phyloP scores from a whole-genome alignment of 2,113 vertebrate species.

The Pithys albifrons region DNA sequence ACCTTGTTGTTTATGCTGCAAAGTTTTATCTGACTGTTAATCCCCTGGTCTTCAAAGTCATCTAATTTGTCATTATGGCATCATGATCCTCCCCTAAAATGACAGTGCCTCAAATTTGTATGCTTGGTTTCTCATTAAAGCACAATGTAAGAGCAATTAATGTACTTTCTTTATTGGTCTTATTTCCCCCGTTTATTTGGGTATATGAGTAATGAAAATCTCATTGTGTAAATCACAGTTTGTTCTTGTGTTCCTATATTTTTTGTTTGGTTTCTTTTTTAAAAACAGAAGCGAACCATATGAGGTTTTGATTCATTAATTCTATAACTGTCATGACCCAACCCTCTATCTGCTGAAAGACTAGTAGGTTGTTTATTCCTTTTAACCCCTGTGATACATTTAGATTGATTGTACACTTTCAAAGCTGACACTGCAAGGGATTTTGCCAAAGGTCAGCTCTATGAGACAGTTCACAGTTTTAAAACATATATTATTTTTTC shows the following conservation, averaged over 20 bases:
- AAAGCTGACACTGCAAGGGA: slow-evolving; percentile 9
- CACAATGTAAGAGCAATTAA: neutral
- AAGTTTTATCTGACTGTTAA: slow-evolving; percentile 6
- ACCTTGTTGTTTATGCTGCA: neutral
- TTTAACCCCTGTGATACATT: slow-evolving; percentile 37
- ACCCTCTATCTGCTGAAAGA: neutral
- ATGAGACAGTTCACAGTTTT: neutral
- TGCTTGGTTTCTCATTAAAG: neutral
- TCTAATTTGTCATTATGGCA: neutral
- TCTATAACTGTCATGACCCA: neutral
- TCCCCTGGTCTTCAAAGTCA: neutral
- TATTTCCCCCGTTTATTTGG: neutral
- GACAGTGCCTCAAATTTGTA: neutral
- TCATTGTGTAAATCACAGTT: neutral
- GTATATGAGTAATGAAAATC: neutral
- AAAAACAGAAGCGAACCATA: neutral
- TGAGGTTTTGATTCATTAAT: neutral
- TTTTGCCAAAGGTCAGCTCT: slow-evolving; percentile 26
- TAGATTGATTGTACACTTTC: slow-evolving; percentile 40
- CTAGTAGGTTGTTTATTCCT: slow-evolving; percentile 5
- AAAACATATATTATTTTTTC: slow-evolving; percentile 18
- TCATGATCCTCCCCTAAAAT: neutral
- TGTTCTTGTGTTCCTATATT: neutral
- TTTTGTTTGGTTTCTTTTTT: neutral
- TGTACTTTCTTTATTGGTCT: neutral